Evolutionary conservation across 2,113 vertebrate genomes (phyloP).

Genomic region (Argyrosomus japonicus): DNA sequence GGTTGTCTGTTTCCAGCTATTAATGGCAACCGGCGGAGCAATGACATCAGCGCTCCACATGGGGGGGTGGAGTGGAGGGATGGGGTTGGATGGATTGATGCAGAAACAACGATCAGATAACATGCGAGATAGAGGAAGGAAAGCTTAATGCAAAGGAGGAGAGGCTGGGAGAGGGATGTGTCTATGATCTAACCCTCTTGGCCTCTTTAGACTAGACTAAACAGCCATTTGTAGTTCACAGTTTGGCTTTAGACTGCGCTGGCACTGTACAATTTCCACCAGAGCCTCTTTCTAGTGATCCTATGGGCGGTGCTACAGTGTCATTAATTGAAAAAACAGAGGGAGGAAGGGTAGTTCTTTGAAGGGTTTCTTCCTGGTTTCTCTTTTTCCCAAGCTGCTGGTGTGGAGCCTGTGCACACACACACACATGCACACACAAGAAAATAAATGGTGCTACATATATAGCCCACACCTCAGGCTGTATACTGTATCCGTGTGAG

Average conservation of each 20-base stretch:
- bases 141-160: constrained; percentile 10
- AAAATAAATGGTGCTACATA: constrained; percentile 51
- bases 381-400: constrained; percentile 50
- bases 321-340: constrained; percentile 69
- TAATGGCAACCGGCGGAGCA: constrained; percentile 81
- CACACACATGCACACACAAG: constrained; percentile 30
- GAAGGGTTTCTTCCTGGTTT: constrained; percentile 65
- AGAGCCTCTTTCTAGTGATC: constrained; percentile 42
- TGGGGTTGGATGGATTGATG: constrained; percentile 34
- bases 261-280: constrained; percentile 25
- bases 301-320: constrained; percentile 22
- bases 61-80: constrained; percentile 51
- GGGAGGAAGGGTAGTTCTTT: constrained; percentile 62
- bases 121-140: constrained; percentile 15
- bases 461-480: constrained; percentile 33
- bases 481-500: constrained; percentile 52
- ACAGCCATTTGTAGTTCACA: constrained; percentile 50
- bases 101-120: constrained; percentile 53
- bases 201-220: constrained; percentile 28
- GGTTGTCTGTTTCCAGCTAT: constrained; percentile 82
- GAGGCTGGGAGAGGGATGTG: background rate
- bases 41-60: constrained; percentile 84
- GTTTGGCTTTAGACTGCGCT: constrained; percentile 19
- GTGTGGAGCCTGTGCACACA: background rate
- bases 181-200: constrained; percentile 24